Conservation (phyloP, 2,113 vertebrate species). For the Meles meles region DNA sequence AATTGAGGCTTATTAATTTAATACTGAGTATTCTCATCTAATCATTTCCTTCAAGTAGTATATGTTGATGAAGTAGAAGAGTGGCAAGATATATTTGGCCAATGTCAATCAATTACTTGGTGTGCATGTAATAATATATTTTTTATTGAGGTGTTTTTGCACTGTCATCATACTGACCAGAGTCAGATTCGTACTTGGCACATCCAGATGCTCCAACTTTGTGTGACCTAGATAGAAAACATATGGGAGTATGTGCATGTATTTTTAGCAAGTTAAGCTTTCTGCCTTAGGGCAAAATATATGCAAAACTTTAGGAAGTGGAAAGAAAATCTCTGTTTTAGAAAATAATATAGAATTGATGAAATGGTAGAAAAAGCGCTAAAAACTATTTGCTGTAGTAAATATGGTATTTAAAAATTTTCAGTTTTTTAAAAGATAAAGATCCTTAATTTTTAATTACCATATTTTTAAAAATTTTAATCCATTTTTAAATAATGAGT, state of each 20-base stretch:
- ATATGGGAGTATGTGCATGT: conserved; percentile 75
- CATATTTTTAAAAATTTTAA: not conserved
- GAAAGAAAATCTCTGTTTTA: conserved; percentile 46
- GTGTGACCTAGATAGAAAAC: conserved; percentile 85
- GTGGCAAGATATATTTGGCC: conserved; percentile 76
- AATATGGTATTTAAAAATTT: not conserved
- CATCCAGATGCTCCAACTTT: conserved; percentile 76
- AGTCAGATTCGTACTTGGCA: conserved; percentile 86
- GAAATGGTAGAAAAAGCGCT: not conserved
- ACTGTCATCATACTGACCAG: conserved; percentile 84
- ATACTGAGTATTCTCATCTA: not conserved
- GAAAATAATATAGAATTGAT: conserved; percentile 17
- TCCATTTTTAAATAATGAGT: conserved; percentile 5
- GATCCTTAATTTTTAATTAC: conserved; percentile 35
- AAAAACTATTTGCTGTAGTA: not conserved
- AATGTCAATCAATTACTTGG: conserved; percentile 74
- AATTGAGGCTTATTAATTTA: conserved; percentile 18
- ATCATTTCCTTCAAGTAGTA: conserved; percentile 50
- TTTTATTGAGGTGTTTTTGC: conserved; percentile 82
- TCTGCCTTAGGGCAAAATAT: conserved; percentile 76
- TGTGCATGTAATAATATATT: conserved; percentile 83
- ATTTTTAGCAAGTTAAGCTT: conserved; percentile 85
- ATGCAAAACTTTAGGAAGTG: conserved; percentile 60
- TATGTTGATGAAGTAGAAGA: conserved; percentile 71
- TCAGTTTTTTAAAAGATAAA: conserved; percentile 17